phyloP scores from a whole-genome alignment of 2,888 invertebrate species.

The Tineola bisselliella region DNA sequence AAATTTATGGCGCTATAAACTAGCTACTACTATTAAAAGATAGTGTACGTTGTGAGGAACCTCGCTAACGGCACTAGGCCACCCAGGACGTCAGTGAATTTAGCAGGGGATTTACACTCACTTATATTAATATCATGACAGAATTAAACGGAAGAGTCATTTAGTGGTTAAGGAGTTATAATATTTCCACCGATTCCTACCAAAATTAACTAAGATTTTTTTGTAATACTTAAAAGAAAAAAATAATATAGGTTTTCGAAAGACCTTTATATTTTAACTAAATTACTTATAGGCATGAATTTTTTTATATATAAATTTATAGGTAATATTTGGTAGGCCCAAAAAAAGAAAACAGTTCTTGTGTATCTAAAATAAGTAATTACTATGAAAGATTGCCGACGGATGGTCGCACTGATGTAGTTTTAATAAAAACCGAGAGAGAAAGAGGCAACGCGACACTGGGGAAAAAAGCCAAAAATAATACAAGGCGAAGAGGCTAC shows the following conservation, averaged over 20 bases:
- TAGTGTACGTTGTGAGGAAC: not conserved
- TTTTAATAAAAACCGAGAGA: slow-evolving; percentile 22
- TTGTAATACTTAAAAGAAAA: no score
- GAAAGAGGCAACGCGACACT: not conserved
- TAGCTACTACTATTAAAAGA: slow-evolving; percentile 2
- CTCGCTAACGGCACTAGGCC: not conserved
- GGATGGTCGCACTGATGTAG: slow-evolving; percentile 21
- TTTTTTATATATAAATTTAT: no score
- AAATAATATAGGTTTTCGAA: no score
- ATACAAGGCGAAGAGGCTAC: not conserved
- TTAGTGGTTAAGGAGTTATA: not conserved
- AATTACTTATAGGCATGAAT: no score
- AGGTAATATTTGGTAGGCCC: no score
- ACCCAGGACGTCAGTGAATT: not conserved
- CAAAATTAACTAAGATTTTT: no score
- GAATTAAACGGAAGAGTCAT: not conserved
- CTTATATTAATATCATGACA: not conserved
- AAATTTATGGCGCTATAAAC: slow-evolving; percentile 4
- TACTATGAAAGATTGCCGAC: slow-evolving; percentile 27
- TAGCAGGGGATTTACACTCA: not conserved
- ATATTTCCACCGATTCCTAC: no score
- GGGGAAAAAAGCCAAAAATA: slow-evolving; percentile 9
- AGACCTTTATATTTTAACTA: no score
- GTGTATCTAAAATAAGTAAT: slow-evolving; percentile 25
- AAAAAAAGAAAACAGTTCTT: not conserved